Evolutionary conservation across 2,113 vertebrate species (phyloP), one percentile per base, ranked within the genome.

Genomic region (Amblyopsis rosae): DNA sequence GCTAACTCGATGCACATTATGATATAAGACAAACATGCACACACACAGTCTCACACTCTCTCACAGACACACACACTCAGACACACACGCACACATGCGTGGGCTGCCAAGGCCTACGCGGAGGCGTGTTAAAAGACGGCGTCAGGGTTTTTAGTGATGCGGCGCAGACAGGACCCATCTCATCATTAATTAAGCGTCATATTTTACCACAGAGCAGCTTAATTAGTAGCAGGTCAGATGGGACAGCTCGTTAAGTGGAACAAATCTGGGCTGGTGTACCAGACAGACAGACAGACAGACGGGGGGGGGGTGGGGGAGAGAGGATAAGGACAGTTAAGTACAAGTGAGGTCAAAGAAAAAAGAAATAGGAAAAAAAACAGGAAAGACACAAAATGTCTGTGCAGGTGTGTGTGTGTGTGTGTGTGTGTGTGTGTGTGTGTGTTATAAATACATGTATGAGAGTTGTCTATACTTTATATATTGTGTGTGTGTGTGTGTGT

Each of bases 121-220:
- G 59, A 57, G 17, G 19, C 74, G 93, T 94, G 93, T 92, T 90
- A 96, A 96, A 96, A 95, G 94, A 95, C 94, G 88, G 93, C 94
- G 95, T 98, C 96, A 97, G 96, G 95, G 96, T 97, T 96, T 91
- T 97, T 95, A 94, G 96, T 94, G 95, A 95, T 96, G 95, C 95
- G 94, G 95, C 95, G 94, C 95, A 96, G 96, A 98, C 70, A 91
- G 93, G 95, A 96, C 97, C 96, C 96, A 98, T 98, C 95, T 98
- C 95, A 96, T 98, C 96, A 98, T 98, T 98, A 98, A 98, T 98
- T 98, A 98, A 96, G 94, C 94, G 95, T 97, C 96, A 95, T 96
- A 96, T 96, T 96, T 98, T 94, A 96, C 96, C 95, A 95, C 96
- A 94, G 94, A 94, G 94, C 94, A 93, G 95, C 95, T 97, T 98